A percentile compares a stretch with the other conserved stretches of the same genome.
Conservation (phyloP, 2,113 vertebrate genomes). For the Mobula hypostoma region DNA sequence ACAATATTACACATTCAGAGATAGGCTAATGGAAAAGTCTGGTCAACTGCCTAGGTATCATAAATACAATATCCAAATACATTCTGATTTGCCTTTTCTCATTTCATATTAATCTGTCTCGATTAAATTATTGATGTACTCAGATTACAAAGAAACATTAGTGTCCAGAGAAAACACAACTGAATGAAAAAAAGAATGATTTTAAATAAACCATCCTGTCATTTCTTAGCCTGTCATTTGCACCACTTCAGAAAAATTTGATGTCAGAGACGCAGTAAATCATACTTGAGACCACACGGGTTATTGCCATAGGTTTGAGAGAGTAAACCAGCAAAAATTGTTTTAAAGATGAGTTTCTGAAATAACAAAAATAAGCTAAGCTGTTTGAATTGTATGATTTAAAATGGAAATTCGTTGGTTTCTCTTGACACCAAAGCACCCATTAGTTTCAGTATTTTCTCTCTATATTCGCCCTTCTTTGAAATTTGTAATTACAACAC, state of each 20-base stretch:
- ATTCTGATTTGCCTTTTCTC: slow-evolving; percentile 60
- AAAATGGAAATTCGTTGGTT: not conserved
- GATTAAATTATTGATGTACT: slow-evolving; percentile 60
- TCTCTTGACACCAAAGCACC: not conserved
- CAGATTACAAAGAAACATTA: slow-evolving; percentile 49
- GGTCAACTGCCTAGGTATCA: slow-evolving; percentile 56
- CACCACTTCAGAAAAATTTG: slow-evolving; percentile 45
- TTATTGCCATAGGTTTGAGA: not conserved
- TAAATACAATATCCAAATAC: slow-evolving; percentile 56
- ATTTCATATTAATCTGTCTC: slow-evolving; percentile 59
- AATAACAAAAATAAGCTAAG: not conserved
- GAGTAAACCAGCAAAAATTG: not conserved
- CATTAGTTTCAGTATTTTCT: not conserved
- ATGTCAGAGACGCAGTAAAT: not conserved
- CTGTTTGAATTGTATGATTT: not conserved
- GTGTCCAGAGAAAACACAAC: slow-evolving; percentile 49
- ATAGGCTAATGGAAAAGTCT: slow-evolving; percentile 61
- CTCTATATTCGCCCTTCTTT: not conserved
- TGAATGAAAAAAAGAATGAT: slow-evolving; percentile 51
- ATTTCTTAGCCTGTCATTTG: slow-evolving; percentile 47
- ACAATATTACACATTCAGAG: slow-evolving; percentile 2
- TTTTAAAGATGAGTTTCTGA: not conserved
- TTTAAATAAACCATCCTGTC: slow-evolving; percentile 65
- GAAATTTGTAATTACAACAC: not conserved
- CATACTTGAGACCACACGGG: not conserved